Percentiles rank a stretch among this genome's conserved stretches.
These are phyloP conservation scores for Eurypyga helias DNA, from an alignment of 2,113 vertebrate species.

Conservation along the genomic window DNA sequence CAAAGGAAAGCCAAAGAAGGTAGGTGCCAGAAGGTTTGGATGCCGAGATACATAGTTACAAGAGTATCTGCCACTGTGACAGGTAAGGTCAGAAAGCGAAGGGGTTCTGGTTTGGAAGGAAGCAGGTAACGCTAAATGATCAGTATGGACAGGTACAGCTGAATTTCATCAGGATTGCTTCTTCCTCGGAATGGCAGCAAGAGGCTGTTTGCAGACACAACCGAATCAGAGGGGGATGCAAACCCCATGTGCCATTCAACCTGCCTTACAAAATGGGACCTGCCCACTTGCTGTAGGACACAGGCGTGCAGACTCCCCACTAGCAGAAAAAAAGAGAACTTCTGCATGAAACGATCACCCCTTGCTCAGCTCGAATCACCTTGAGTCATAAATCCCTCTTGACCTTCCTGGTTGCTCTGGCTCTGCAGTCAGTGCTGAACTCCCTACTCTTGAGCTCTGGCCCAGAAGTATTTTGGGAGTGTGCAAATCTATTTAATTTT, in stretches of 20 bases:
- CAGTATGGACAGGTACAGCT: not conserved
- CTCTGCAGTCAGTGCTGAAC: not conserved
- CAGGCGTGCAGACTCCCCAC: not conserved
- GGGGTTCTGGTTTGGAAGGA: not conserved
- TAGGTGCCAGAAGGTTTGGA: not conserved
- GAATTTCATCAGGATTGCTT: not conserved
- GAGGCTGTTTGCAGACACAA: not conserved
- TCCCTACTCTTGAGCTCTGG: not conserved
- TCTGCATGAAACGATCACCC: not conserved
- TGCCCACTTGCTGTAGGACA: not conserved
- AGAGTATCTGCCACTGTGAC: not conserved
- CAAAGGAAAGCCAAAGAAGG: not conserved
- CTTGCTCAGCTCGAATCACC: not conserved
- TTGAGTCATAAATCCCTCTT: not conserved
- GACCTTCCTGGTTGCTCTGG: not conserved
- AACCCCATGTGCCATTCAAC: not conserved
- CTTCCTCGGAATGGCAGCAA: not conserved
- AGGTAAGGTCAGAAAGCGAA: not conserved
- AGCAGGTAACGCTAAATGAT: not conserved
- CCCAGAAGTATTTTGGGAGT: slow-evolving; percentile 7
- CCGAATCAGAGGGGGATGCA: not conserved
- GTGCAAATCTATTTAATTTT: slow-evolving; percentile 5
- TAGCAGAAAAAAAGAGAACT: not conserved
- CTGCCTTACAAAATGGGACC: not conserved
- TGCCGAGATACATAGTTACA: not conserved